Evolutionary conservation across 1,140 invertebrate genomes (phyloP), one percentile per base, ranked within the genome.

Genomic region (Zaprionus ghesquierei): DNA sequence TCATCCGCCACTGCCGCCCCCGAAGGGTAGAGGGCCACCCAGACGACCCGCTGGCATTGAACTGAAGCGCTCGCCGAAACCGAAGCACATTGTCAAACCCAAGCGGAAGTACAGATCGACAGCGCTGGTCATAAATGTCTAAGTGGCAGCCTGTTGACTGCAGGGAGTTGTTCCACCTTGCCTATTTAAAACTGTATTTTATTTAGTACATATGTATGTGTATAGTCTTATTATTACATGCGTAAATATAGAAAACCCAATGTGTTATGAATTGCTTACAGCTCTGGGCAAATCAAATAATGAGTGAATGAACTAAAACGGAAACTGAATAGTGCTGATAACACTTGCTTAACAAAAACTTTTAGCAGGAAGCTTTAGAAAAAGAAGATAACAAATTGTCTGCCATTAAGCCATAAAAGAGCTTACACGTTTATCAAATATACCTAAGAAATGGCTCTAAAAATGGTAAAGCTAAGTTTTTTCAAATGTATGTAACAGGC

Each of bases 111-210:
- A 69, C 49, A 75, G 84, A 69, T 77, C 86, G 13, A 72, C 86
- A 33, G 81, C 90, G 20, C 60, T 91, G 72, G 85, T 91, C 59
- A 91, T 91, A 58, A 91, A 90, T 73, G 90, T 91, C 27, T 91
- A 51, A 82, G 20, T 8, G n/a, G 10, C 20, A 18, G 18, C 12
- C 18, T 35, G 22, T 25, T 22, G 8, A 5, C 18, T 38, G 9
- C 23, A 25, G 23, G 27, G 35, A 77, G 77, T 59, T 60, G 25
- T 49, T 61, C 49, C 41, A 33, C 18, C 8, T 29, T 54, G 61
- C 49, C 76, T 64, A 64, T 62, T 76, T 79, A 76, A 59, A 41
- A 69, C 63, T 50, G 9, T 66, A 46, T 31, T 54, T 65, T 56
- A 63, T 15, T 38, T 58, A 64, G 53, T 22, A 5, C 71, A 81